Conservation (phyloP, 1,140 invertebrate genomes). For the Elysia chlorotica region DNA sequence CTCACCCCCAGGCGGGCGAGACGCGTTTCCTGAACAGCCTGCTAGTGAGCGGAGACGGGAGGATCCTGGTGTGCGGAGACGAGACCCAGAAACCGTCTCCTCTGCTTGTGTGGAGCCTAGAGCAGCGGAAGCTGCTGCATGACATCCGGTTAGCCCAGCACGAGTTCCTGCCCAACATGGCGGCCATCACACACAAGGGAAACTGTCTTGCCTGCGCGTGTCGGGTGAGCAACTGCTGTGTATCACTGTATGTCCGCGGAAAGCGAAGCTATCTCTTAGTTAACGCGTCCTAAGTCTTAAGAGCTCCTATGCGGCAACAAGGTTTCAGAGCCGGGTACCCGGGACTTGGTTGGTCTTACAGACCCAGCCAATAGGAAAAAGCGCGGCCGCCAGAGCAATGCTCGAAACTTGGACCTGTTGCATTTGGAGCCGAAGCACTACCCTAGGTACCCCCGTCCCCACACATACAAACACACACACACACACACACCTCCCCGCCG, state of each 20-base stretch:
- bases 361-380: neutral
- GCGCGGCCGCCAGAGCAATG: neutral
- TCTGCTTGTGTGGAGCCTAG: slow-evolving; percentile 84
- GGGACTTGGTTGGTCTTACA: neutral
- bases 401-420: too few species aligned
- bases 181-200: slow-evolving; percentile 86
- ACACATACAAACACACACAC: too few species aligned
- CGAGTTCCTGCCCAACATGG: slow-evolving; percentile 82
- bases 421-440: too few species aligned
- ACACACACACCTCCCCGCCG: too few species aligned
- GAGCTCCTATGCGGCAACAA: neutral
- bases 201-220: slow-evolving; percentile 70
- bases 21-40: slow-evolving; percentile 87
- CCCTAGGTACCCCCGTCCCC: too few species aligned
- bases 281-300: neutral
- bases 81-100: slow-evolving; percentile 91
- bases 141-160: slow-evolving; percentile 86
- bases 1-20: slow-evolving; percentile 75
- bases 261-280: neutral
- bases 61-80: slow-evolving; percentile 86
- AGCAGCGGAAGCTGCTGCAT: slow-evolving; percentile 81
- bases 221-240: slow-evolving; percentile 55
- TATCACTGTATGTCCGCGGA: neutral
- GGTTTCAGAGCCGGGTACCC: neutral
- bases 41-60: slow-evolving; percentile 82